Percentiles rank a stretch among this genome's conserved stretches.
phyloP scores from a whole-genome alignment of 2,797 vertebrate genomes.

The Chelmon rostratus region DNA sequence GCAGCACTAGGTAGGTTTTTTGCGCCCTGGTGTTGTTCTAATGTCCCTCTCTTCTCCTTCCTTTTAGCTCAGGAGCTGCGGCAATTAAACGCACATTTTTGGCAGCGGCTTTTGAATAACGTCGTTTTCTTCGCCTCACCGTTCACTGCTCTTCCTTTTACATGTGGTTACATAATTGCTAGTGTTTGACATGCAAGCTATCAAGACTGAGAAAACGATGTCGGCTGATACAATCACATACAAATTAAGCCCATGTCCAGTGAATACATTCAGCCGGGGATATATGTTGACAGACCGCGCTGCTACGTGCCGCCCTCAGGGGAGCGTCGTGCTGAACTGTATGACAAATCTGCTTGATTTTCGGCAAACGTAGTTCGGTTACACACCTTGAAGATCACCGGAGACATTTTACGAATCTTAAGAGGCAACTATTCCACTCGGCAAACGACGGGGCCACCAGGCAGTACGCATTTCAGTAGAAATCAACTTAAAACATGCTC shows the following conservation, averaged over 20 bases:
- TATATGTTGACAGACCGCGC: conserved; percentile 22
- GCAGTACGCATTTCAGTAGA: background rate
- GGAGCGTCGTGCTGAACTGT: background rate
- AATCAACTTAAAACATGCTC: background rate
- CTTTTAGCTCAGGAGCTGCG: conserved; percentile 37
- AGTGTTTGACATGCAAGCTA: conserved; percentile 1
- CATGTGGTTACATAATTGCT: conserved; percentile 39
- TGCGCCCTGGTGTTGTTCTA: conserved; percentile 30
- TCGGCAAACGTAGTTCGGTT: background rate
- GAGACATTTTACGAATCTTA: conserved; percentile 21
- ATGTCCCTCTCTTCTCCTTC: conserved; percentile 33
- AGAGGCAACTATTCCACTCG: background rate
- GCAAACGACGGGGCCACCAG: background rate
- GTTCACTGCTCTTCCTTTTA: background rate
- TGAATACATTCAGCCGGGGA: background rate
- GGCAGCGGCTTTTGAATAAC: background rate
- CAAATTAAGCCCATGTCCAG: conserved; percentile 7
- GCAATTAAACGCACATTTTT: conserved; percentile 48
- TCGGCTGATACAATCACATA: background rate
- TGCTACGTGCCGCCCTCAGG: conserved; percentile 3
- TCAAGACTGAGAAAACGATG: conserved; percentile 8
- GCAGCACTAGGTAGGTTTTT: conserved; percentile 78
- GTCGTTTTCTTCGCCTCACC: background rate
- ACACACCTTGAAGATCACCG: conserved; percentile 12
- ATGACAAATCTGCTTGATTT: background rate